These are phyloP conservation scores for Clarias macrocephalus DNA, from an alignment of 2,113 vertebrate species.

Conservation along the genomic window DNA sequence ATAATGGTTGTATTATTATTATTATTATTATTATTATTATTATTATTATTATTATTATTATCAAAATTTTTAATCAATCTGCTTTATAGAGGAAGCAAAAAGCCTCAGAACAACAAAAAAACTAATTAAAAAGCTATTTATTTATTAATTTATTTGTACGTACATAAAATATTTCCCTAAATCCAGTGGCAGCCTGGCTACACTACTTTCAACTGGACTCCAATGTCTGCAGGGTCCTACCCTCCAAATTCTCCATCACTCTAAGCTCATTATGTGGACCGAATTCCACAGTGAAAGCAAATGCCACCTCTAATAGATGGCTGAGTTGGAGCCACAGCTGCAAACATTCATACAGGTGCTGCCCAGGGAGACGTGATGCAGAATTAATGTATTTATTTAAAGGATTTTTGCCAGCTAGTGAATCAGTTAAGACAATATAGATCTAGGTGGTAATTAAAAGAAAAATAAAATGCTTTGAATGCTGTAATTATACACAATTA, in stretches of 20 bases:
- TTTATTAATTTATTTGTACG: too few species aligned
- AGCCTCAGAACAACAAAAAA: neutral
- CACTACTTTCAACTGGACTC: slow-evolving; percentile 3
- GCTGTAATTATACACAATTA: neutral
- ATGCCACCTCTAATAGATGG: slow-evolving; percentile 48
- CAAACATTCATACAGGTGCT: slow-evolving; percentile 43
- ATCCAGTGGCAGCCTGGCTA: neutral
- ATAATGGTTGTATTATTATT: neutral
- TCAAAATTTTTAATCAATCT: too few species aligned
- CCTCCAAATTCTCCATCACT: slow-evolving; percentile 25
- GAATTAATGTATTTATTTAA: neutral
- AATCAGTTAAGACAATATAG: neutral
- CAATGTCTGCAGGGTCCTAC: neutral
- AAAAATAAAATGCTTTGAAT: neutral
- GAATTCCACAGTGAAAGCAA: slow-evolving; percentile 63
- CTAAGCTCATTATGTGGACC: slow-evolving; percentile 32
- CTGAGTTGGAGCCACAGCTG: slow-evolving; percentile 42
- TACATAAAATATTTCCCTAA: neutral
- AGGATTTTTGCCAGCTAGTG: neutral
- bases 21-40: too few species aligned
- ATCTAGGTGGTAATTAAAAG: neutral
- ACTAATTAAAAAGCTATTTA: neutral
- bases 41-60: too few species aligned
- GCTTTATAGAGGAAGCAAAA: neutral
- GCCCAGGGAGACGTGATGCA: slow-evolving; percentile 30